A percentile compares a stretch with the other conserved stretches of the same genome.
phyloP scores from a whole-genome alignment of 2,888 invertebrate genomes.

The Hyalella azteca region DNA sequence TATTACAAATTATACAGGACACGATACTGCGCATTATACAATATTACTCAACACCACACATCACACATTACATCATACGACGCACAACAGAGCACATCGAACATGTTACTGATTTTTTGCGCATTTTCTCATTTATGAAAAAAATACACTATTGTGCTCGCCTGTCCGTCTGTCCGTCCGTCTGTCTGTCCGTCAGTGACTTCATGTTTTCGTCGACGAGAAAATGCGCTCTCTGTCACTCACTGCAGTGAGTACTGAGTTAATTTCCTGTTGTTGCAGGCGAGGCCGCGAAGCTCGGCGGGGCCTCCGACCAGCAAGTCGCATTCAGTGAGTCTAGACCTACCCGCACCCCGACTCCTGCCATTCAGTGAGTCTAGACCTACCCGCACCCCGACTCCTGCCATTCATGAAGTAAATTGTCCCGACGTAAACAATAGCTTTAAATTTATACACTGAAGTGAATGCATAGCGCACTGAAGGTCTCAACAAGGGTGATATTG shows the following conservation, averaged over 20 bases:
- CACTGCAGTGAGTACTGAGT: too few species aligned
- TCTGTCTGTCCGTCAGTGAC: too few species aligned
- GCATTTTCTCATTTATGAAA: too few species aligned
- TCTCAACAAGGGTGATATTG: too few species aligned
- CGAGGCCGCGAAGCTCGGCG: conserved; percentile 19
- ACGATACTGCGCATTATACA: neutral
- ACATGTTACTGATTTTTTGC: neutral
- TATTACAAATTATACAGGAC: neutral
- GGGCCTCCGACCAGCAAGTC: conserved; percentile 9
- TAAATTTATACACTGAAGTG: too few species aligned
- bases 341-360: conserved; percentile 88
- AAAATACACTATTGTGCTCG: too few species aligned
- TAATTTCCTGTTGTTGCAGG: neutral
- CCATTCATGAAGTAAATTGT: neutral
- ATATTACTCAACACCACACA: too few species aligned
- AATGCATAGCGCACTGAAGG: too few species aligned
- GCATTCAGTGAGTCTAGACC: conserved; percentile 70
- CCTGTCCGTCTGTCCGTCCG: too few species aligned
- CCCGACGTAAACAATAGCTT: neutral
- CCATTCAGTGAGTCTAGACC: conserved; percentile 64
- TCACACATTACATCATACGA: too few species aligned
- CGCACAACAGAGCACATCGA: neutral
- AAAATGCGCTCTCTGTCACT: too few species aligned
- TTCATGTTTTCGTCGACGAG: too few species aligned
- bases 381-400: neutral